Evolutionary conservation across 2,113 vertebrate genomes (phyloP), one percentile per base, ranked within the genome.

Genomic region (Sarotherodon lohbergeri): DNA sequence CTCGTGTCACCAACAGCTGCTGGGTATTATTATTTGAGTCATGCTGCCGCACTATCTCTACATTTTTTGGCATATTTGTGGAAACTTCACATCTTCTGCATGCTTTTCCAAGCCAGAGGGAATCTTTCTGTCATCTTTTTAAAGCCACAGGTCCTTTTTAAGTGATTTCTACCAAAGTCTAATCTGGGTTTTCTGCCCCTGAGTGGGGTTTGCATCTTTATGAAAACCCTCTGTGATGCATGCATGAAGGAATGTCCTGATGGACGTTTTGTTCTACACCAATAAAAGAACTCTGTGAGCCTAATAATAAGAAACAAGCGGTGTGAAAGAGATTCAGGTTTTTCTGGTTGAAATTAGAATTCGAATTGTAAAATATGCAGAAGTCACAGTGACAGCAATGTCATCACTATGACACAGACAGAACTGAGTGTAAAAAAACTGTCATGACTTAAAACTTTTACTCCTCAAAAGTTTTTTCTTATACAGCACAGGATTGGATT

Each of bases 211-310:
- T 48, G 46, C 14, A 5, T 48, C 46, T 48, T 16, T 13, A 48
- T 48, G 5, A 16, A 48, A 48, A 48, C 14, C 13, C 13, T 48
- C 14, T 48, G 46, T 16, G 46, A 5, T 48, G 14, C 46, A 17
- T 17, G 14, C 16, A 16, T 73, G 39, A 73, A 73, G 68, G 68
- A 24, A 46, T 0, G 0, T 73, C 22, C 66, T 7, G 2, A 46
- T 43, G 39, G 22, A 46, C 0, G 1, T 16, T 6, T 46, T 73
- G 41, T 73, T 46, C 0, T 6, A 46, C 66, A 17, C 2, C 24
- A 46, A 73, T 24, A 43, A 73, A 73, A 73, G 0, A 73, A 46
- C 68, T 39, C 61, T 73, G 68, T 5, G 48, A 50, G 4, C 17
- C 8, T 52, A 52, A 52, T 19, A 68, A 36, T 68, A 39, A 68